phyloP scores from a whole-genome alignment of 1,140 invertebrate genomes.

The Drosophila rhopaloa region DNA sequence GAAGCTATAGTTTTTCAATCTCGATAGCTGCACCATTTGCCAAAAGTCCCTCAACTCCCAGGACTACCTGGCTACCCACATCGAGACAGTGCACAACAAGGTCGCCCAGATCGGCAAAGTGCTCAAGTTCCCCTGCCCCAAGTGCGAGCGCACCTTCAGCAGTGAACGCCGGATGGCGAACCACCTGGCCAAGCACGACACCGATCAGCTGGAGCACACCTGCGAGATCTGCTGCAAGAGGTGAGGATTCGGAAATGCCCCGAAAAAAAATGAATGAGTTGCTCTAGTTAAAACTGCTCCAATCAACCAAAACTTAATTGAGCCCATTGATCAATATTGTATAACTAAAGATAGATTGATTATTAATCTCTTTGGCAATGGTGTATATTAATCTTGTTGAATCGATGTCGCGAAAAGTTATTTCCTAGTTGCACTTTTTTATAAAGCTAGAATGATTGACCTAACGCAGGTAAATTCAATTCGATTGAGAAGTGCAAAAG shows the following conservation, averaged over 20 bases:
- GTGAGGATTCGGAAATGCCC: constrained; percentile 12
- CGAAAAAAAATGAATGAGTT: too few relatives aligned
- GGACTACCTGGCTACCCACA: constrained; percentile 72
- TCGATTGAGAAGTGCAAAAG: too few relatives aligned
- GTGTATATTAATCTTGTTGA: not conserved
- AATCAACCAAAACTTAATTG: too few relatives aligned
- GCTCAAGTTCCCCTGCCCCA: constrained; percentile 62
- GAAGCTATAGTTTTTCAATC: too few relatives aligned
- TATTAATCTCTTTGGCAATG: not conserved
- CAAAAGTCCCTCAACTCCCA: constrained; percentile 73
- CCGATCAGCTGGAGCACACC: constrained; percentile 65
- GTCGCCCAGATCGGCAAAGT: constrained; percentile 57
- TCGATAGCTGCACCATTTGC: constrained; percentile 69
- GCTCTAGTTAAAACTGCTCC: too few relatives aligned
- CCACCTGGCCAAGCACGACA: constrained; percentile 70
- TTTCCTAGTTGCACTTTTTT: too few relatives aligned
- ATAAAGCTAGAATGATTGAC: too few relatives aligned
- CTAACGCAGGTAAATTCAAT: too few relatives aligned
- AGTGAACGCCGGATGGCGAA: constrained; percentile 65
- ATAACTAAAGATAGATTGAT: not conserved
- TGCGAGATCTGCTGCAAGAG: constrained; percentile 75
- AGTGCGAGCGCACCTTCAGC: constrained; percentile 72
- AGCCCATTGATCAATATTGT: not conserved
- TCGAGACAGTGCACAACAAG: constrained; percentile 75
- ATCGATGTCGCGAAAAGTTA: too few relatives aligned